Evolutionary conservation across 2,797 vertebrate genomes (phyloP).

Genomic region (Chiroxiphia lanceolata): DNA sequence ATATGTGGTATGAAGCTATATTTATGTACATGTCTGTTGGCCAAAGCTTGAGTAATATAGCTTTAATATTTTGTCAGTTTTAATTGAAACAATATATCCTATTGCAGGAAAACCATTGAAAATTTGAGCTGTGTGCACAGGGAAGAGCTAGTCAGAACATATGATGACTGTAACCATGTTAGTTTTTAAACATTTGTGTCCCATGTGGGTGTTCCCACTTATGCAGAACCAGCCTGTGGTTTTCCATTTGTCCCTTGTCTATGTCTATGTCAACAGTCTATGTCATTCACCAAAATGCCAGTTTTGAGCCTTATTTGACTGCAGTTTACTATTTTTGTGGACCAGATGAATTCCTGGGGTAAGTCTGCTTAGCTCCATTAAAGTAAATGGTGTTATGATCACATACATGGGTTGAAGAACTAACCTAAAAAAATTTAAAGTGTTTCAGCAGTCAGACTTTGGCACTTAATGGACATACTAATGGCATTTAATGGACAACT

Average conservation of each 20-base stretch:
- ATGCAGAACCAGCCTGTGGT: not conserved
- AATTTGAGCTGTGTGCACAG: not conserved
- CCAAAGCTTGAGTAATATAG: not conserved
- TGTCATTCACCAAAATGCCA: not conserved
- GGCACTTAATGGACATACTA: not conserved
- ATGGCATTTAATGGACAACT: conserved; percentile 24
- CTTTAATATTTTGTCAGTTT: not conserved
- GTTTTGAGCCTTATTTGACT: not conserved
- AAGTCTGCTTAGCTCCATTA: not conserved
- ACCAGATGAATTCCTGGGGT: not conserved
- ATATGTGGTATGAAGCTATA: not conserved
- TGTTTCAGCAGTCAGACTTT: not conserved
- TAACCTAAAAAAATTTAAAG: not conserved
- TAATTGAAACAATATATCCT: not conserved
- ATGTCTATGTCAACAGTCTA: not conserved
- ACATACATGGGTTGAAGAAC: not conserved
- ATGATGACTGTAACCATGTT: accelerated
- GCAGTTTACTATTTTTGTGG: not conserved
- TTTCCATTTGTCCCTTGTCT: not conserved
- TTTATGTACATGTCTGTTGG: not conserved
- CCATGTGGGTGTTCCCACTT: not conserved
- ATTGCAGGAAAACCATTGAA: not conserved
- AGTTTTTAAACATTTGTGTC: not conserved
- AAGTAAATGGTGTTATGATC: not conserved
- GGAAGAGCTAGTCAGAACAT: not conserved